Evolutionary conservation across 2,113 vertebrate species (phyloP).

Genomic region (Noturus placidus): DNA sequence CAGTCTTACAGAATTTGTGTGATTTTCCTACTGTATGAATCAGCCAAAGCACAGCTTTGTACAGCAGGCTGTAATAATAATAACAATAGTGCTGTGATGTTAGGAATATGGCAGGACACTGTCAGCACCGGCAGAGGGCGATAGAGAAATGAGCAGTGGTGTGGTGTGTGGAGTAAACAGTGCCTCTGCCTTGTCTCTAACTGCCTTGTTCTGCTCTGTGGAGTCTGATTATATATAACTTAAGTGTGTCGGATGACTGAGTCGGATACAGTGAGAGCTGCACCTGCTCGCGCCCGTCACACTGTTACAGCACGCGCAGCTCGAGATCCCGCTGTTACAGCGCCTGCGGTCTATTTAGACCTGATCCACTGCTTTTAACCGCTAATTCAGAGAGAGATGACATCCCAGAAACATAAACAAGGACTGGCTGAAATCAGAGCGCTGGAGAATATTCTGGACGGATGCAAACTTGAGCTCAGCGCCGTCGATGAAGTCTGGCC

Average conservation of each 20-base stretch:
- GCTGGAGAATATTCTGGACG: conserved; percentile 68
- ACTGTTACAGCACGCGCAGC: conserved; percentile 19
- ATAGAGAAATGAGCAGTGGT: background rate
- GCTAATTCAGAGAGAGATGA: conserved; percentile 41
- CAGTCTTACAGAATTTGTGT: background rate
- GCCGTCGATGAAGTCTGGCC: conserved; percentile 77
- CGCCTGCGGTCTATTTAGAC: background rate
- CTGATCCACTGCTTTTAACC: background rate
- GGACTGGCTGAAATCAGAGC: conserved; percentile 64
- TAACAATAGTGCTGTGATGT: background rate
- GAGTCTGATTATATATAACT: conserved; percentile 1
- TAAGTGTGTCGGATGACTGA: conserved; percentile 25
- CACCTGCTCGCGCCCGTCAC: conserved; percentile 56
- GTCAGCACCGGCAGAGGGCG: conserved; percentile 2
- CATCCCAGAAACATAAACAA: conserved; percentile 61
- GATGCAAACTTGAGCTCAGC: conserved; percentile 72
- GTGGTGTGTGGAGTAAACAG: background rate
- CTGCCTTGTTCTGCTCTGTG: background rate
- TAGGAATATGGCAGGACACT: background rate
- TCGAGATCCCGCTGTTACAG: conserved; percentile 2
- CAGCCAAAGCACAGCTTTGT: background rate
- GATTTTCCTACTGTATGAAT: background rate
- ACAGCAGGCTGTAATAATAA: background rate
- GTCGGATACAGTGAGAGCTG: conserved; percentile 2
- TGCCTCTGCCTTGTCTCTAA: too few species aligned